Conservation (phyloP, 1,140 invertebrate species). For the Bombyx mandarina region DNA sequence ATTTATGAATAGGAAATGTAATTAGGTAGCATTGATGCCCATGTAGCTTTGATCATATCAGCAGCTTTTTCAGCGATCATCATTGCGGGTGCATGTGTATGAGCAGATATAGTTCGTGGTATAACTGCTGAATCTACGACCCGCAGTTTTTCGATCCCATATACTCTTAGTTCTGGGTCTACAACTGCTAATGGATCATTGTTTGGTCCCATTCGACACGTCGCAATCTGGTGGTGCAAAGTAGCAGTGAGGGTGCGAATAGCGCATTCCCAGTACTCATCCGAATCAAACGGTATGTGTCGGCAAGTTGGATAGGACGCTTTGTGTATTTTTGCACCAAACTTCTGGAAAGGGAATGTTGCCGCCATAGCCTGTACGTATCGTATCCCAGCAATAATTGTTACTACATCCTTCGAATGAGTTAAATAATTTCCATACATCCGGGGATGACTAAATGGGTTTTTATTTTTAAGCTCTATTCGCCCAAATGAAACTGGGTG, state of each 20-base stretch:
- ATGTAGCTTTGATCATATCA: conserved; percentile 56
- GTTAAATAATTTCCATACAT: conserved; percentile 78
- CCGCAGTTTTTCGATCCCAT: conserved; percentile 66
- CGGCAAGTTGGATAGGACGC: conserved; percentile 64
- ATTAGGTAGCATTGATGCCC: background rate
- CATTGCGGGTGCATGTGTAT: conserved; percentile 60
- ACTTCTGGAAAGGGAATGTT: conserved; percentile 64
- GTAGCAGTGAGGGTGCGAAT: conserved; percentile 66
- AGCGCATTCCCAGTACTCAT: conserved; percentile 75
- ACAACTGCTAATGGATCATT: conserved; percentile 71
- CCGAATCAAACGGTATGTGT: conserved; percentile 53
- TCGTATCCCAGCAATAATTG: conserved; percentile 66
- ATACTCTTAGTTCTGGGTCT: conserved; percentile 69
- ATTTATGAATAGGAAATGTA: too few species aligned
- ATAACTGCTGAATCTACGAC: conserved; percentile 74
- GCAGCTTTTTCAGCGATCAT: conserved; percentile 71
- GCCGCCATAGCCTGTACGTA: conserved; percentile 51
- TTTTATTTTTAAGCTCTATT: conserved; percentile 69
- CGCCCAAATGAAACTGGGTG: conserved; percentile 76
- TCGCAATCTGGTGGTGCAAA: conserved; percentile 74
- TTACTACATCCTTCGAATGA: conserved; percentile 65
- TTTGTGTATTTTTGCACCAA: conserved; percentile 60
- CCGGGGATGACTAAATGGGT: conserved; percentile 76
- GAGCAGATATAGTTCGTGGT: conserved; percentile 67
- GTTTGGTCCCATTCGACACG: conserved; percentile 77